These are phyloP conservation scores for Campaea margaritaria DNA, from an alignment of 2,888 invertebrate genomes.

Conservation along the genomic window DNA sequence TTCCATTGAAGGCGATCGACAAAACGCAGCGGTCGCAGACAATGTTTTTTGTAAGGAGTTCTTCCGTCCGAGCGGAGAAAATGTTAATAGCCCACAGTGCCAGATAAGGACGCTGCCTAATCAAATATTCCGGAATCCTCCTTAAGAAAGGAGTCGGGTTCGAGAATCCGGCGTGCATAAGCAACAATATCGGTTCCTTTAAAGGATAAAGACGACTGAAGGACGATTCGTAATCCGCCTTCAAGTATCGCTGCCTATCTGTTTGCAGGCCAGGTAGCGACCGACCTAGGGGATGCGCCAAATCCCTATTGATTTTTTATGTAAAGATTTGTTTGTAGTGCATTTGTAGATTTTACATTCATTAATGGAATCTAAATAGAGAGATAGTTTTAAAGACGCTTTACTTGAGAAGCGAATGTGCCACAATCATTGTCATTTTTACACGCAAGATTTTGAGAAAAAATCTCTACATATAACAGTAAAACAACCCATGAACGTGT, in stretches of 20 bases:
- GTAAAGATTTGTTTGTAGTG: too few species aligned
- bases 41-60: conserved; percentile 61
- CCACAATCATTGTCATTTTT: too few species aligned
- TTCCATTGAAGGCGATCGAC: conserved; percentile 47
- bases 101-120: conserved; percentile 74
- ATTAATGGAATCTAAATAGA: too few species aligned
- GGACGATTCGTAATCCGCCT: conserved; percentile 73
- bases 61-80: conserved; percentile 57
- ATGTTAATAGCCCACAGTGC: conserved; percentile 73
- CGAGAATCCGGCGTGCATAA: conserved; percentile 69
- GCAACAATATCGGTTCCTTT: conserved; percentile 77
- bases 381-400: too few species aligned
- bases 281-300: conserved; percentile 24
- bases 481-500: conserved; percentile 1
- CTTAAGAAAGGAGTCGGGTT: conserved; percentile 67
- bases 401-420: too few species aligned
- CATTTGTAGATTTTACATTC: too few species aligned
- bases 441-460: too few species aligned
- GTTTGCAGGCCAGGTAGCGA: conserved; percentile 49
- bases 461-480: too few species aligned
- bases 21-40: conserved; percentile 53
- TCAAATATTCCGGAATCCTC: conserved; percentile 79
- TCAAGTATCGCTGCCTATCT: conserved; percentile 61
- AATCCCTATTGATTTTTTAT: conserved; percentile 22
- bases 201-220: conserved; percentile 74